phyloP scores from a whole-genome alignment of 2,888 invertebrate genomes.

The Watsonalla binaria region DNA sequence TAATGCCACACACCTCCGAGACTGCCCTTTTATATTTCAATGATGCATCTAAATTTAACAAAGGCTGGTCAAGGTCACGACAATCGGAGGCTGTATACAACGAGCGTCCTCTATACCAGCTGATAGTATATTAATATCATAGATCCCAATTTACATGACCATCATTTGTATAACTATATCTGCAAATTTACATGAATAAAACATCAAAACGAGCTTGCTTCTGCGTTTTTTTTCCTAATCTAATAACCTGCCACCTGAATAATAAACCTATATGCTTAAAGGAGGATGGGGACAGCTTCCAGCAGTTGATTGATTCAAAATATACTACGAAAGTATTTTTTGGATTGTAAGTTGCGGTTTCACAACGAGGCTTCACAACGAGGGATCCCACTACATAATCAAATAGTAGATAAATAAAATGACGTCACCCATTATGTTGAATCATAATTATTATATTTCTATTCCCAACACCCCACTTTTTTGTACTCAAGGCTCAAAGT shows the following conservation, averaged over 20 bases:
- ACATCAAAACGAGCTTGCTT: conserved; percentile 75
- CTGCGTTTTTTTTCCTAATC: conserved; percentile 28
- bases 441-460: too few relatives aligned
- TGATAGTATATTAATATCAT: conserved; percentile 67
- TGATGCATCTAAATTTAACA: conserved; percentile 66
- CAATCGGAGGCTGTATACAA: conserved; percentile 49
- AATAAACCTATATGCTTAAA: too few relatives aligned
- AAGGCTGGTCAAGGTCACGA: conserved; percentile 48
- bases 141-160: conserved; percentile 76
- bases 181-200: conserved; percentile 80
- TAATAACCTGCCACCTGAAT: background rate
- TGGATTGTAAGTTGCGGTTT: too few relatives aligned
- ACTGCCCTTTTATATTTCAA: conserved; percentile 77
- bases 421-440: too few relatives aligned
- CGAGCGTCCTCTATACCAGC: conserved; percentile 60
- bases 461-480: too few relatives aligned
- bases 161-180: conserved; percentile 78
- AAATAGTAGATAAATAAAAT: too few relatives aligned
- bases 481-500: too few relatives aligned
- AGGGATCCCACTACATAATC: too few relatives aligned
- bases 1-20: conserved; percentile 76
- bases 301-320: too few relatives aligned
- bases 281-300: too few relatives aligned
- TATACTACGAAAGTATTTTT: too few relatives aligned
- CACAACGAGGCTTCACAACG: too few relatives aligned